Base-by-base conservation (phyloP, 2,113 vertebrate species). In the Garra rufa region DNA sequence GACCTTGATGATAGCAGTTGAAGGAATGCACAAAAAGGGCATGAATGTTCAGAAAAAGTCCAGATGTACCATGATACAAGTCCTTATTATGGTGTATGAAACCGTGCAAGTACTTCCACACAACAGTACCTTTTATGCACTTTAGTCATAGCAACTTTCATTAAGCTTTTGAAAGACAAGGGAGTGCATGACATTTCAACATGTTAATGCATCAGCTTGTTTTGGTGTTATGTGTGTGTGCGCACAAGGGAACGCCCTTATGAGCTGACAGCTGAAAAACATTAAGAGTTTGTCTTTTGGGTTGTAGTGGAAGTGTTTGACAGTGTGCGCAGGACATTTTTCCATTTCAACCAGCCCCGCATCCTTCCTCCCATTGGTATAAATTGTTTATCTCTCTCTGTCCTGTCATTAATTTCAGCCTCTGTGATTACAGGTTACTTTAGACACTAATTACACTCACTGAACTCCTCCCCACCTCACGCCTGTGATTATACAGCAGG, bases 391-490 rank as follows among this genome's bases (percentile, higher is more conserved):
- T 85, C 83, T 76, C 79, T 50, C 38, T 71, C 57, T 77, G 78
- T 75, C 85, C 43, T 86, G 85, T 80, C 82, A 86, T 86, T 88
- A 52, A 84, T 86, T 86, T 81, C 73, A 86, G 74, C 81, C 63
- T 75, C 85, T 81, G 63, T 82, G 73, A 86, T 88, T 87, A 88
- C 81, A 85, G 86, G 86, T 89, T 77, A 83, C 48, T 84, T 82
- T 81, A 83, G 75, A 85, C 84, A 78, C 83, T 85, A 83, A 89
- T 88, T 88, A 89, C 76, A 73, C 69, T 63, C 28, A 79, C 59
- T 81, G 82, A 76, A 85, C 81, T 85, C 85, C 82, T 82, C 88
- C 88, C 82, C 48, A 21, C 75, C 67, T 85, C 50, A 34, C 28
- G 41, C 74, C 76, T 71, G 65, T 65, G 55, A 38, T 87, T 44